Percentiles rank a stretch among this genome's conserved stretches.
These are phyloP conservation scores for Copidosoma floridanum DNA, from an alignment of 1,140 invertebrate species.

Conservation along the genomic window DNA sequence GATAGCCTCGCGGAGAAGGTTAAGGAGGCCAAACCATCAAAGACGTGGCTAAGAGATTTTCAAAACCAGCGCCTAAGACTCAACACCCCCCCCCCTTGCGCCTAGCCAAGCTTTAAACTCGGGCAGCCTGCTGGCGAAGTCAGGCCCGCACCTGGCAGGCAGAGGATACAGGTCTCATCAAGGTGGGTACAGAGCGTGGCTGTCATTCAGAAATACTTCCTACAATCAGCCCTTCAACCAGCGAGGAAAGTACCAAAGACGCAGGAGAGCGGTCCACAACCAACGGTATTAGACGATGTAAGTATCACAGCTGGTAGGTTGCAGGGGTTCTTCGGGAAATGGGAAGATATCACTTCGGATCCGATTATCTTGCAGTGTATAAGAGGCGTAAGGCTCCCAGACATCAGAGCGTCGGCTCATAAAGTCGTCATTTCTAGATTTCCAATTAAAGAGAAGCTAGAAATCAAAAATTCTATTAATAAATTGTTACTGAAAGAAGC, in stretches of 20 bases:
- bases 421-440: background rate
- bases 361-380: conserved; percentile 17
- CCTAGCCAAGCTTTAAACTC: conserved; percentile 13
- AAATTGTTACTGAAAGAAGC: conserved; percentile 9
- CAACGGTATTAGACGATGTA: background rate
- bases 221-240: background rate
- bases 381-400: conserved; percentile 9
- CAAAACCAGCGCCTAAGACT: background rate
- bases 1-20: conserved; percentile 14
- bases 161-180: too few relatives aligned
- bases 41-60: background rate
- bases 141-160: background rate
- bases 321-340: conserved; percentile 13
- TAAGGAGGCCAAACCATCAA: conserved; percentile 8
- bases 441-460: background rate
- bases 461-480: background rate
- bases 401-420: background rate
- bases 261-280: background rate
- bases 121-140: background rate
- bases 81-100: background rate
- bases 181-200: background rate
- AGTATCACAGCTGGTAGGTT: conserved; percentile 17
- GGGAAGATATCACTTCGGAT: conserved; percentile 11
- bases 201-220: conserved; percentile 10
- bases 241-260: background rate